Evolutionary conservation across 2,113 vertebrate genomes (phyloP), one percentile per base, ranked within the genome.

Genomic region (Agapornis roseicollis): DNA sequence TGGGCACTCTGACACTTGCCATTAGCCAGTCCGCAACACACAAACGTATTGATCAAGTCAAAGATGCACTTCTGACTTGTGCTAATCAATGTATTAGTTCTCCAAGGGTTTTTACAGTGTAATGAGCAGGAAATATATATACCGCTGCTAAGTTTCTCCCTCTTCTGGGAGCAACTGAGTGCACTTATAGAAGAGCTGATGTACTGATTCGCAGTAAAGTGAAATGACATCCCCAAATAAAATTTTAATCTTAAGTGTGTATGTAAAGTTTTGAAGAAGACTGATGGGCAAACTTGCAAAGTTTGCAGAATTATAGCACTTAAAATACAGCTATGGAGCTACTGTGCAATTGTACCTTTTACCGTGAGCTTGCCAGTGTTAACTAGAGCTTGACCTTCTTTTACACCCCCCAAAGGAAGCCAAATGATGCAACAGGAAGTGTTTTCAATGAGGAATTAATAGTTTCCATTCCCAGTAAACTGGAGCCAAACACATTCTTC

Each of bases 81-180:
- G 95, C 80, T 97, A 94, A 97, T 96, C 96, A 96, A 96, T 97
- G 91, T 89, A 97, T 96, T 89, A 91, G 94, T 96, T 95, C 97
- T 97, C 94, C 74, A 96, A 93, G 94, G 96, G 94, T 94, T 97
- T 96, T 97, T 97, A 97, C 93, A 91, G 89, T 92, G 96, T 97
- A 95, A 93, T 91, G 95, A 97, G 83, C 95, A 92, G 97, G 93
- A 97, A 98, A 97, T 94, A 97, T 50, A 93, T 93, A 81, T 25
- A 85, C 70, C 44, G 94, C 96, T 95, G 85, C 88, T 94, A 95
- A 95, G 94, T 96, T 98, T 97, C 97, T 92, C 80, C 94, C 96
- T 97, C 96, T 97, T 96, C 87, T 52, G 97, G 97, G 97, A 97
- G 95, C 96, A 96, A 97, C 97, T 97, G 97, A 97, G 89, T 93